Percentiles rank a stretch among this genome's conserved stretches.
These are phyloP conservation scores for Illadopsis cleaveri DNA, from an alignment of 2,113 vertebrate genomes.

Conservation along the genomic window DNA sequence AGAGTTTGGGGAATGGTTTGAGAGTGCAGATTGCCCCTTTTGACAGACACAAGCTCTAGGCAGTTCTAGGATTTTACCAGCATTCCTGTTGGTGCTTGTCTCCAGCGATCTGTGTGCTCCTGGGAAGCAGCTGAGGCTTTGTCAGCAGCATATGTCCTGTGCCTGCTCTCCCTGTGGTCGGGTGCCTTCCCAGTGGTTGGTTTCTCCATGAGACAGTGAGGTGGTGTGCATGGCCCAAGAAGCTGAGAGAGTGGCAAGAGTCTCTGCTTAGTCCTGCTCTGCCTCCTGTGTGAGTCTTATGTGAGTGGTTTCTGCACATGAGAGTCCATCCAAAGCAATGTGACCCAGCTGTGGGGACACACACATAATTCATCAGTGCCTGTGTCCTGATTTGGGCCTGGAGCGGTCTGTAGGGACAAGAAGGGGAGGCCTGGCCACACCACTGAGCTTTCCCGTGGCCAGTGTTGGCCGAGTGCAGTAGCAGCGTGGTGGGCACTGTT, in stretches of 20 bases:
- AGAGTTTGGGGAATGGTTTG: background rate
- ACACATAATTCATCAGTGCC: fast-evolving
- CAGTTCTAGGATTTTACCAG: background rate
- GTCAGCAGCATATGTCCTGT: background rate
- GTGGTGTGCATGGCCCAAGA: too few species aligned
- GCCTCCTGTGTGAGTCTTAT: background rate
- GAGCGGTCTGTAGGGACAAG: background rate
- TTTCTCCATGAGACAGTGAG: background rate
- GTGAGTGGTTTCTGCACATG: fast-evolving
- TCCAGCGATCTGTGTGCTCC: background rate
- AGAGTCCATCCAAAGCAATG: background rate
- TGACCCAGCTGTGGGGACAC: background rate
- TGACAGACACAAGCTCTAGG: background rate
- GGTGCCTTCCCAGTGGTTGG: background rate
- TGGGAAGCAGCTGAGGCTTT: background rate
- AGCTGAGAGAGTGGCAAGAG: background rate
- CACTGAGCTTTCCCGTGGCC: background rate
- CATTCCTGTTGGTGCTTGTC: fast-evolving
- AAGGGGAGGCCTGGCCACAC: background rate
- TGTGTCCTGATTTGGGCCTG: background rate
- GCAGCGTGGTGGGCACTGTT: background rate
- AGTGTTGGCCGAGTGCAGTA: background rate
- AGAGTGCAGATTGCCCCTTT: background rate
- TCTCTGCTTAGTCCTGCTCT: background rate
- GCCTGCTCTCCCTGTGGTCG: background rate